Percentiles rank a stretch among this genome's conserved stretches.
Conservation (phyloP, 1,140 invertebrate genomes). For the Euwallacea fornicatus region DNA sequence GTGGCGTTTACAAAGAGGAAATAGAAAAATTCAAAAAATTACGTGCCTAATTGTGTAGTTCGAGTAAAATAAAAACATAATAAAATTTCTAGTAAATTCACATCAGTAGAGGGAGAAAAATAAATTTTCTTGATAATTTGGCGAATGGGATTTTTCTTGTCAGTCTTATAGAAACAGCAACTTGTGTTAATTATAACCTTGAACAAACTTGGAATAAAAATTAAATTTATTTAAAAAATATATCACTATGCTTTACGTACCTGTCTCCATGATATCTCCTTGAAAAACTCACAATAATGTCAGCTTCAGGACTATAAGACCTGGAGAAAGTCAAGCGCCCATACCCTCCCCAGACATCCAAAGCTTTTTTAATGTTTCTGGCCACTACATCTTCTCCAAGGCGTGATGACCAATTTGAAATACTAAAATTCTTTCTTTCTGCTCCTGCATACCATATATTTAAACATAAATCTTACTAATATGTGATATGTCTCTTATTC, state of each 20-base stretch:
- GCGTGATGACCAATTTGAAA: conserved; percentile 66
- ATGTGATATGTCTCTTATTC: conserved; percentile 64
- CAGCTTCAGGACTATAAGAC: conserved; percentile 55
- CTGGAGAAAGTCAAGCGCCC: conserved; percentile 61
- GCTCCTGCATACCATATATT: background rate
- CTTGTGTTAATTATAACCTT: too few relatives aligned
- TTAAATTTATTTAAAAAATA: too few relatives aligned
- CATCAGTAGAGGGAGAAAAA: too few relatives aligned
- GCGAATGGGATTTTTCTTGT: background rate
- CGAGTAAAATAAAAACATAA: too few relatives aligned
- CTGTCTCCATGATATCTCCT: conserved; percentile 65
- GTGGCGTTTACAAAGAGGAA: too few relatives aligned
- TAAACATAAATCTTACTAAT: conserved; percentile 56
- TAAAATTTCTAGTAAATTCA: too few relatives aligned
- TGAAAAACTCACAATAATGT: conserved; percentile 68
- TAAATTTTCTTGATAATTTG: background rate
- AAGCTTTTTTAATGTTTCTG: conserved; percentile 59
- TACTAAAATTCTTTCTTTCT: conserved; percentile 53
- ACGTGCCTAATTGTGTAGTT: too few relatives aligned
- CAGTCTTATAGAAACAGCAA: background rate
- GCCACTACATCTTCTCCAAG: conserved; percentile 58
- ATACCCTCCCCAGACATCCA: conserved; percentile 66
- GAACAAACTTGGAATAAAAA: too few relatives aligned
- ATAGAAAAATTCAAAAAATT: too few relatives aligned
- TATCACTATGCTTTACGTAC: conserved; percentile 51